Evolutionary conservation across 1,140 invertebrate genomes (phyloP).

Genomic region (Aphis gossypii): DNA sequence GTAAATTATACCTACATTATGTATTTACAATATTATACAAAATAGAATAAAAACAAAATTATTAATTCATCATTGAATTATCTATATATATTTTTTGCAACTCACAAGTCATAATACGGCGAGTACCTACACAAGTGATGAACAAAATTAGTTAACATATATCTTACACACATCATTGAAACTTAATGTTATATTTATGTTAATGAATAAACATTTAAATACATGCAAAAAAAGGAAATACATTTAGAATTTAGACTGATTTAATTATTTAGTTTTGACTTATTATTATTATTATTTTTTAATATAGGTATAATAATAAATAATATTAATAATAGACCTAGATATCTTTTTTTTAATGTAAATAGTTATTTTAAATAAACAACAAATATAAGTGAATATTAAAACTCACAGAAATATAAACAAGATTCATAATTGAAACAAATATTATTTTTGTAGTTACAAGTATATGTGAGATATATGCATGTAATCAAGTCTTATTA

Average conservation of each 20-base stretch:
- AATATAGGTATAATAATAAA: background rate
- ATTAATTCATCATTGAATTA: background rate
- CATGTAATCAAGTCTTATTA: conserved; percentile 6
- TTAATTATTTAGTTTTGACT: background rate
- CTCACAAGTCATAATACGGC: background rate
- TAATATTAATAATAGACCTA: background rate
- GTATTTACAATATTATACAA: background rate
- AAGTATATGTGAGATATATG: background rate
- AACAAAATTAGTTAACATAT: background rate
- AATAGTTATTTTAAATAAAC: background rate
- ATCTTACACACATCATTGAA: background rate
- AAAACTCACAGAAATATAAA: background rate
- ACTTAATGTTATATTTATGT: background rate
- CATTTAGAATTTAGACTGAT: background rate
- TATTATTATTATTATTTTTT: background rate
- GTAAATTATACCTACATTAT: background rate
- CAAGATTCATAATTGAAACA: background rate
- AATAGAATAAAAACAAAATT: background rate
- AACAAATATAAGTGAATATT: background rate
- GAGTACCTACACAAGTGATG: background rate
- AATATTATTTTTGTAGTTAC: background rate
- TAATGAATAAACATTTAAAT: background rate
- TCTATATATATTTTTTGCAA: background rate
- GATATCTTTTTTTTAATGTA: background rate
- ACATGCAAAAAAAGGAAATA: background rate